Evolutionary conservation across 2,797 vertebrate species (phyloP), one percentile per base, ranked within the genome.

Genomic region (Apogon hyalosoma): DNA sequence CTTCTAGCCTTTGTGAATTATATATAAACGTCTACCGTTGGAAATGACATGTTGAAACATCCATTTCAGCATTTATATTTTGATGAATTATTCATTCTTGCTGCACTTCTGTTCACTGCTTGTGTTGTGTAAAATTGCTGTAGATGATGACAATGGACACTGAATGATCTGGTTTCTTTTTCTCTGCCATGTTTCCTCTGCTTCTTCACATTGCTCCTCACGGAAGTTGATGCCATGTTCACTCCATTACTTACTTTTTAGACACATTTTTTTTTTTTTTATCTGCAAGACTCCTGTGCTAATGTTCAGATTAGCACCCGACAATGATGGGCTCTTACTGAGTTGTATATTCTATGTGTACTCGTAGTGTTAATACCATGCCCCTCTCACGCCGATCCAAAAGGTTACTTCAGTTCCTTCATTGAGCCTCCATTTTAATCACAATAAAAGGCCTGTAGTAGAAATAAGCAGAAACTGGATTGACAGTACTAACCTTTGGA

Each of bases 341-440:
- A 71, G 67, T 39, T 57, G 48, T 57, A 14, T 7, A 14, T 24
- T 63, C 21, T 6, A 36, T 40, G 18, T 69, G 38, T 56, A 42
- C 42, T 60, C 24, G 39, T 21, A 56, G 51, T 11, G 33, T 80
- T 79, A 49, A 67, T 73, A 49, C 47, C 68, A 57, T 76, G 66
- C 36, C 12, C 12, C 56, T 70, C 69, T 79, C 33, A 54, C 15
- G 16, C 6, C 36, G 46, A 54, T 71, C 45, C 38, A 6, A 75
- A 79, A 73, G 57, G 75, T 74, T 43, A 47, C 46, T 45, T 73
- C 64, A 41, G 41, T 68, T 71, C 60, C 57, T 64, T 69, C 33
- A 16, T 24, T 4, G 36, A 58, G 3, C 31, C 59, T 42, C 43
- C 19, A 42, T 43, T 74, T 63, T 58, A 59, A 66, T 69, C 60